Base-by-base conservation (phyloP, 2,113 vertebrate genomes). In the Leptodactylus fuscus region DNA sequence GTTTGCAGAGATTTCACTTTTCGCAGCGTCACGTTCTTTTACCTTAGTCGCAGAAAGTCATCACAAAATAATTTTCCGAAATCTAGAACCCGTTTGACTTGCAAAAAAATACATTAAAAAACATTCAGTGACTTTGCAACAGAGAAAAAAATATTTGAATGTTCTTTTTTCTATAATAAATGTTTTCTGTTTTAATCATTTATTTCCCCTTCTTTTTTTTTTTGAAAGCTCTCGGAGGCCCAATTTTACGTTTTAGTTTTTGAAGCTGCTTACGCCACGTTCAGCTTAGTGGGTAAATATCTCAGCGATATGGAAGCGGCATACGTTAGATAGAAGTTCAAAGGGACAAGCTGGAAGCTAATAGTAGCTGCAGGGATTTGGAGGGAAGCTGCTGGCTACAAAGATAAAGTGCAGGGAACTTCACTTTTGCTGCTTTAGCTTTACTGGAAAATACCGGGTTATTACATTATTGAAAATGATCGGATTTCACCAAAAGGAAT, bases 311-410 rank as follows among this genome's bases (percentile, higher is more conserved):
- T 80, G 36, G 53, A 80, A 80, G 53, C n/a, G 16, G 58, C 36
- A 62, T 44, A 16, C 2, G 55, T 46, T 55, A 55, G 75, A 78
- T 55, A 80, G 51, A 79, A 41, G 77, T 80, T 80, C 77, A 80
- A 80, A 80, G 53, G 24, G 77, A 80, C 77, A 80, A 41, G 34
- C 77, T 80, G 53, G 36, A 80, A 80, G 77, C 77, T 80, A 80
- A 80, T 80, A 60, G 77, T 62, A 80, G 77, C 77, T 80, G 36
- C 53, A 80, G 77, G 77, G 77, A 41, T 62, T 34, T 44, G 44
- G 36, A 38, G 77, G n/a, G 53, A 80, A 62, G 55, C 76, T 79
- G 76, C 32, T n/a, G 29, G 76, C 53, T 80, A 60, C 77, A 60
- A 60, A 80, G 77, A 80, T 62, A 80, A 18, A 58, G 76, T 58